phyloP scores from a whole-genome alignment of 2,888 invertebrate genomes.

The Sericinus montela region DNA sequence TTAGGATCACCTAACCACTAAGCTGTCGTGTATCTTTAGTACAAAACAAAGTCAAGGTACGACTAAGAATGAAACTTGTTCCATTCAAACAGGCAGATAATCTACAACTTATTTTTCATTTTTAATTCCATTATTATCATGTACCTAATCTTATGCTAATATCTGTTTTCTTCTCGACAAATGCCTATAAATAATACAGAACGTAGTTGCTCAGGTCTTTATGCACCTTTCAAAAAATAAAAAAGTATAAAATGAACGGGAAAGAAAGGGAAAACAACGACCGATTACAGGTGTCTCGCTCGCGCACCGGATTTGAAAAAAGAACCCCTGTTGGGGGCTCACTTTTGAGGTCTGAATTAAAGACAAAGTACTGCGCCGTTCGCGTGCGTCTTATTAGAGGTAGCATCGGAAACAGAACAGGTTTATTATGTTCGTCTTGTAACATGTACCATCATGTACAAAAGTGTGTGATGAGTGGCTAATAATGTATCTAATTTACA shows the following conservation, averaged over 20 bases:
- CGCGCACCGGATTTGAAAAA: slow-evolving; percentile 55
- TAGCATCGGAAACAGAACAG: slow-evolving; percentile 19
- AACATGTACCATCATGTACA: not conserved
- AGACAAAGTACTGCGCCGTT: slow-evolving; percentile 1
- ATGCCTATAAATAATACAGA: not conserved
- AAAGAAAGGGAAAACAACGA: not conserved
- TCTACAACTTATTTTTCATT: too few species aligned
- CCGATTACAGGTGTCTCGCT: slow-evolving; percentile 27
- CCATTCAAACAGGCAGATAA: too few species aligned
- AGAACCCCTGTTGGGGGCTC: slow-evolving; percentile 27
- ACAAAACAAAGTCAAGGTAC: too few species aligned
- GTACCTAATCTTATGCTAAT: not conserved
- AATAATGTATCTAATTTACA: too few species aligned
- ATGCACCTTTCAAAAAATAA: too few species aligned
- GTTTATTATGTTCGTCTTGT: slow-evolving; percentile 10
- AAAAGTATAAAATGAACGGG: too few species aligned
- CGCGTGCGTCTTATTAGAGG: slow-evolving; percentile 6
- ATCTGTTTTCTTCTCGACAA: not conserved
- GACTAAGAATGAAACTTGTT: too few species aligned
- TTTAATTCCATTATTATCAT: not conserved
- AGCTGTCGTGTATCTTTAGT: too few species aligned
- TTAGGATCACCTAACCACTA: too few species aligned
- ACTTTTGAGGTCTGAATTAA: slow-evolving; percentile 7
- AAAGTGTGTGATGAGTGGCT: not conserved
- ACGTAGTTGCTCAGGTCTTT: not conserved